phyloP scores from a whole-genome alignment of 2,888 invertebrate genomes.

The Drosophila diplacantha region DNA sequence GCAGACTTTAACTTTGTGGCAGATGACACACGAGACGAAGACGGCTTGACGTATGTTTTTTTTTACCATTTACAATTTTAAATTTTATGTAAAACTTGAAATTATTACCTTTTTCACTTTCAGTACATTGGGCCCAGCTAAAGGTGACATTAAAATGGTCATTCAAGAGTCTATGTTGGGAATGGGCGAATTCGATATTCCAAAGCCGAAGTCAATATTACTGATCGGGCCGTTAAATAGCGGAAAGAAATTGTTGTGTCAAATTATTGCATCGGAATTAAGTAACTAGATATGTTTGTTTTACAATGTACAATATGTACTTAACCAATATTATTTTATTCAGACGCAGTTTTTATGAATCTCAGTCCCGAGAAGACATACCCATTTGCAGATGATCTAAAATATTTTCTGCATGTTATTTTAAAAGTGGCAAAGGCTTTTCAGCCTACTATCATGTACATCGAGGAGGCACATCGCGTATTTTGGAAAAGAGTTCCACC shows the following conservation, averaged over 20 bases:
- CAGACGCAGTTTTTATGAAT: slow-evolving; percentile 82
- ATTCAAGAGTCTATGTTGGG: slow-evolving; percentile 79
- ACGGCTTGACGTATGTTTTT: slow-evolving; percentile 58
- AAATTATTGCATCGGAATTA: slow-evolving; percentile 84
- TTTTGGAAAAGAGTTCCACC: slow-evolving; percentile 79
- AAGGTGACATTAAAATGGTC: slow-evolving; percentile 80
- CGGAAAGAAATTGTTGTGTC: slow-evolving; percentile 84
- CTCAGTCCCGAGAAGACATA: slow-evolving; percentile 82
- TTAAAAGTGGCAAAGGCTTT: slow-evolving; percentile 81
- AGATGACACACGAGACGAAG: slow-evolving; percentile 76
- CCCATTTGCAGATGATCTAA: slow-evolving; percentile 81
- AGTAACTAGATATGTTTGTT: slow-evolving; percentile 49
- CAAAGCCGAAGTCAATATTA: slow-evolving; percentile 81
- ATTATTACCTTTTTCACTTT: neutral
- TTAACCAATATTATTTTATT: too few relatives aligned
- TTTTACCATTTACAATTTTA: too few relatives aligned
- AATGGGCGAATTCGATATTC: slow-evolving; percentile 75
- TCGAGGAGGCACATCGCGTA: slow-evolving; percentile 80
- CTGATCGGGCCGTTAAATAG: slow-evolving; percentile 83
- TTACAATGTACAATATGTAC: neutral
- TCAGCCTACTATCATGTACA: slow-evolving; percentile 81
- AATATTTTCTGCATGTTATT: slow-evolving; percentile 82
- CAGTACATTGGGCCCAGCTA: slow-evolving; percentile 75
- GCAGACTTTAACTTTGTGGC: slow-evolving; percentile 83
- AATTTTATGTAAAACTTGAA: neutral